Conservation (phyloP, 2,113 vertebrate genomes). For the Urocitellus parryii region DNA sequence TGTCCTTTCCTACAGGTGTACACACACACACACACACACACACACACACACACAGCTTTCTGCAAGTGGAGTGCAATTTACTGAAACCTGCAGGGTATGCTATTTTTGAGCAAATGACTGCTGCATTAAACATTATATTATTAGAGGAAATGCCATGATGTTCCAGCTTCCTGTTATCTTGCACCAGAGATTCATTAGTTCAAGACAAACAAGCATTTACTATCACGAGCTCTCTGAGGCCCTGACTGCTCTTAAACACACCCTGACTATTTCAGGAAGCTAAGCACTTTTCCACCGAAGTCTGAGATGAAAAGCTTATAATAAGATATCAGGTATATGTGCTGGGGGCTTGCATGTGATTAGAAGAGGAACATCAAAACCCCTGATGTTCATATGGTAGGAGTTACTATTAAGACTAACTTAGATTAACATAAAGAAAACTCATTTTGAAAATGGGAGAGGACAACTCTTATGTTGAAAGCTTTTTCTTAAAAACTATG, state of each 20-base stretch:
- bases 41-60: not conserved
- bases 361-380: conserved; percentile 59
- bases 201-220: conserved; percentile 80
- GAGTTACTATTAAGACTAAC: conserved; percentile 50
- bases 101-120: conserved; percentile 70
- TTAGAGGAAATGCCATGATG: conserved; percentile 55
- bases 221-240: conserved; percentile 23
- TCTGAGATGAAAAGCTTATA: conserved; percentile 48
- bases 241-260: conserved; percentile 65
- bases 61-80: conserved; percentile 41
- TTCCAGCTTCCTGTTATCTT: conserved; percentile 55
- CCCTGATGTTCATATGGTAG: conserved; percentile 7
- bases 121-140: conserved; percentile 68
- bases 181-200: conserved; percentile 78
- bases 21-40: not conserved
- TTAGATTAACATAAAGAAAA: conserved; percentile 62
- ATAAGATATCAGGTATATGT: not conserved
- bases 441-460: conserved; percentile 51
- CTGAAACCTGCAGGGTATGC: conserved; percentile 61
- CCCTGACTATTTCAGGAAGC: conserved; percentile 55
- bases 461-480: conserved; percentile 36
- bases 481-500: conserved; percentile 1
- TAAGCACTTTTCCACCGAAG: conserved; percentile 59
- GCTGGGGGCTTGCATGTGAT: conserved; percentile 32
- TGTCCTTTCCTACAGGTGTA: not conserved